Evolutionary conservation across 2,888 invertebrate species (phyloP).

Genomic region (Thumatha senex): DNA sequence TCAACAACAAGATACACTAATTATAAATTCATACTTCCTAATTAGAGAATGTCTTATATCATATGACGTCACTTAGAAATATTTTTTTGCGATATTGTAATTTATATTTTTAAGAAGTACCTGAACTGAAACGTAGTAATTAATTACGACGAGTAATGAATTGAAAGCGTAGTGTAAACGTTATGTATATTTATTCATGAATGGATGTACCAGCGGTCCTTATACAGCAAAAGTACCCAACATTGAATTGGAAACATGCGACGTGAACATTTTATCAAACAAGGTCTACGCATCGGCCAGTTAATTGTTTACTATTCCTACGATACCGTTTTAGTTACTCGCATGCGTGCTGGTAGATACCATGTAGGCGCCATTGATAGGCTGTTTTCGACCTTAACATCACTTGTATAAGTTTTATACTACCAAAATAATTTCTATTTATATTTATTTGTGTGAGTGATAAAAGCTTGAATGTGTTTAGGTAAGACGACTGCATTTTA

Average conservation of each 20-base stretch:
- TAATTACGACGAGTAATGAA: slow-evolving; percentile 8
- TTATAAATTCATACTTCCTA: slow-evolving; percentile 57
- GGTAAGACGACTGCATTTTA: slow-evolving; percentile 73
- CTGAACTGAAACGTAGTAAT: slow-evolving; percentile 8
- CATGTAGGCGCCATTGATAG: slow-evolving; percentile 34
- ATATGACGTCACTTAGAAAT: slow-evolving; percentile 45
- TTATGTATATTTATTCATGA: slow-evolving; percentile 26
- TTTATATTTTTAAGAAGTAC: slow-evolving; percentile 10
- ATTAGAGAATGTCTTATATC: slow-evolving; percentile 51
- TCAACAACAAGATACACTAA: slow-evolving; percentile 67
- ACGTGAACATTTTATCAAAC: slow-evolving; percentile 64
- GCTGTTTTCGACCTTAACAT: slow-evolving; percentile 47
- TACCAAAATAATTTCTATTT: slow-evolving; percentile 33
- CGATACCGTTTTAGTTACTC: slow-evolving; percentile 68
- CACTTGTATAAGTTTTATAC: slow-evolving; percentile 47
- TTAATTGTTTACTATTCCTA: slow-evolving; percentile 76
- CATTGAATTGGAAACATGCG: slow-evolving; percentile 54
- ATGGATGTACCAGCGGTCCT: slow-evolving; percentile 39
- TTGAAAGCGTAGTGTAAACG: slow-evolving; percentile 7
- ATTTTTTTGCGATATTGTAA: slow-evolving; percentile 14
- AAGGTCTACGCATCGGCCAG: slow-evolving; percentile 65
- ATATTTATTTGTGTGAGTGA: slow-evolving; percentile 57
- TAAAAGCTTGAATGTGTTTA: slow-evolving; percentile 64
- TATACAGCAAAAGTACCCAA: slow-evolving; percentile 42
- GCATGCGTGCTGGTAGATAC: slow-evolving; percentile 54